phyloP scores from a whole-genome alignment of 2,797 vertebrate species.

The Gymnocypris eckloni region DNA sequence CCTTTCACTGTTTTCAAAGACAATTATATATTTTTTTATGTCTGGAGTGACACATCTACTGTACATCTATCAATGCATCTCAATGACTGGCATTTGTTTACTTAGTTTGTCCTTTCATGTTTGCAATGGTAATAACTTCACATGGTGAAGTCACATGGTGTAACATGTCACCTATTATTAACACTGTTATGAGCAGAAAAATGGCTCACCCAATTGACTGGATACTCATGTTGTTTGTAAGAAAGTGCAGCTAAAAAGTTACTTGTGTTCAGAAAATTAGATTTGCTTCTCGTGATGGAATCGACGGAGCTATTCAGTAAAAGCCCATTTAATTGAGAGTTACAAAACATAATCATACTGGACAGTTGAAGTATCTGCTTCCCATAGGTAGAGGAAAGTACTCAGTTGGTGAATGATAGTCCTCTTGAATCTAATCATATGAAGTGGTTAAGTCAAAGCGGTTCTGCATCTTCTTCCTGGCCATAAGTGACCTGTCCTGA shows the following conservation, averaged over 20 bases:
- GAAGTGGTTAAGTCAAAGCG: slow-evolving; percentile 29
- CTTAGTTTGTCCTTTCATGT: background rate
- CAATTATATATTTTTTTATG: background rate
- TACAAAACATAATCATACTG: slow-evolving; percentile 42
- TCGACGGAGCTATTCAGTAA: slow-evolving; percentile 28
- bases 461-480: slow-evolving; percentile 20
- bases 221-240: background rate
- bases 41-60: background rate
- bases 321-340: slow-evolving; percentile 45
- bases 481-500: slow-evolving; percentile 44
- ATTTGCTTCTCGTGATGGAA: slow-evolving; percentile 35
- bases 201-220: background rate
- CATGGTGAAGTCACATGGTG: background rate
- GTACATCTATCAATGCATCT: background rate
- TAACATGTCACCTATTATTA: background rate
- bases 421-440: slow-evolving; percentile 52
- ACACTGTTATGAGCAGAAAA: background rate
- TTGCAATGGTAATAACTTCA: background rate
- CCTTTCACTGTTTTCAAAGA: slow-evolving; percentile 14
- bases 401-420: slow-evolving; percentile 55
- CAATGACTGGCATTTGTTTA: slow-evolving; percentile 12
- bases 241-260: slow-evolving; percentile 2
- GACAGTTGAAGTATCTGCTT: slow-evolving; percentile 49
- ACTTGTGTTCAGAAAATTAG: background rate
- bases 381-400: slow-evolving; percentile 54